Percentiles rank a stretch among this genome's conserved stretches.
Evolutionary conservation across 1,140 invertebrate genomes (phyloP).

Genomic region (Ceratoteleas bidentatus): DNA sequence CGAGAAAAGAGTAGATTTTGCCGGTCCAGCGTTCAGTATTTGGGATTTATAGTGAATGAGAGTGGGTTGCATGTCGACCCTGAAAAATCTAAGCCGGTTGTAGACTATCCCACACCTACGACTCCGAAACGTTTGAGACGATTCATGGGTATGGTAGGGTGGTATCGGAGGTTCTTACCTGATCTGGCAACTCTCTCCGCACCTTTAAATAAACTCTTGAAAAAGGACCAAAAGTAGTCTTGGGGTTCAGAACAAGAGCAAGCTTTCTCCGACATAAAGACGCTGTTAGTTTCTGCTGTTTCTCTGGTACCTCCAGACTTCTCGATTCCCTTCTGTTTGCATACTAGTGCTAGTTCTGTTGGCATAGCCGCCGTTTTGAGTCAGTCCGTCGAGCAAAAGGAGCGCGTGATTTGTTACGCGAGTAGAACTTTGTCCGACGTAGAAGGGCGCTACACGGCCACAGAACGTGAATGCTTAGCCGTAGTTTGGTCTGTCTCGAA

Average conservation of each 20-base stretch:
- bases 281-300: background rate
- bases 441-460: background rate
- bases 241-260: background rate
- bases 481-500: background rate
- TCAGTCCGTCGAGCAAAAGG: background rate
- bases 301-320: conserved; percentile 1
- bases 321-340: background rate
- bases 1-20: background rate
- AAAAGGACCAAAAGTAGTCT: background rate
- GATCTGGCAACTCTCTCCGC: background rate
- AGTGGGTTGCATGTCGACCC: background rate
- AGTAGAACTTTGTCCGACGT: background rate
- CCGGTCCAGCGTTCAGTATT: background rate
- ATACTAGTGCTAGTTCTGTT: background rate
- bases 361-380: background rate
- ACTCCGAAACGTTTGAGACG: background rate
- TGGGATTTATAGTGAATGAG: background rate
- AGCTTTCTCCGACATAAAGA: background rate
- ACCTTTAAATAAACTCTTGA: background rate
- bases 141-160: background rate
- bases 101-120: background rate
- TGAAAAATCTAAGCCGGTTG: background rate
- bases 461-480: conserved; percentile 10
- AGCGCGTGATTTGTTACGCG: background rate
- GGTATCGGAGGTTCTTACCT: background rate